Base-by-base conservation (phyloP, 2,888 invertebrate species). In the Stenoptilia bipunctidactyla region DNA sequence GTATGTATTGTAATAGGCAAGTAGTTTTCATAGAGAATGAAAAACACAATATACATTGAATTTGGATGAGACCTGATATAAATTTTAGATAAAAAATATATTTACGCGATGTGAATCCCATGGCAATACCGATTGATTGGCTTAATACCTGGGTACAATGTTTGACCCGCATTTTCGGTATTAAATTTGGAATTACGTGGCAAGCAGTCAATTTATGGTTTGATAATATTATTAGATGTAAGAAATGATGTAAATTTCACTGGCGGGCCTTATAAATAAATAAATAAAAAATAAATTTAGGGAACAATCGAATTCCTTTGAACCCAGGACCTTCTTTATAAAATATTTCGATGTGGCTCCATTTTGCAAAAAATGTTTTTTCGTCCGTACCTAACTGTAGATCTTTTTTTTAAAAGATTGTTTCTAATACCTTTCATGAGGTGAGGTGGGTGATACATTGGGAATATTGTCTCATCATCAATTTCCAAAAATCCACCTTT, bases 371-470 rank as follows among this genome's bases (percentile, higher is more conserved):
- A 6, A 6, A 6, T 25, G 25, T 25, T 25, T 25, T 25, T 5
- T 9, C 30, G 10, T 30, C 30, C 3, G 10, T 30, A n/a, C 9
- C 10, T 2, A 30, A 30, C 10, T 30, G 30, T 12, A 30, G 12
- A 30, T 30, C 12, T 40, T 30, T 30, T 30, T 30, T 9, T 33
- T 8, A 42, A 6, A 6, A 44, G 15, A 30, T 43, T 43, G 27
- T 45, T 45, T 5, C 42, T 34, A 2, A 46, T 42, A 1, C 40
- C 40, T 36, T 46, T 46, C 12, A 46, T 39, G 1, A 46, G 10
- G 25, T 43, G 45, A 5, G 41, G 44, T 3, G 40, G 42, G 20
- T 44, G 40, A 15, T 42, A 44, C 1, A 46, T 20, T 20, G 20
- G 15, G 1, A 14, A 15, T 35, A 38, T 38, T 3, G 41, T 38